Evolutionary conservation across 2,888 invertebrate species (phyloP).

Genomic region (Isoperla grammatica): DNA sequence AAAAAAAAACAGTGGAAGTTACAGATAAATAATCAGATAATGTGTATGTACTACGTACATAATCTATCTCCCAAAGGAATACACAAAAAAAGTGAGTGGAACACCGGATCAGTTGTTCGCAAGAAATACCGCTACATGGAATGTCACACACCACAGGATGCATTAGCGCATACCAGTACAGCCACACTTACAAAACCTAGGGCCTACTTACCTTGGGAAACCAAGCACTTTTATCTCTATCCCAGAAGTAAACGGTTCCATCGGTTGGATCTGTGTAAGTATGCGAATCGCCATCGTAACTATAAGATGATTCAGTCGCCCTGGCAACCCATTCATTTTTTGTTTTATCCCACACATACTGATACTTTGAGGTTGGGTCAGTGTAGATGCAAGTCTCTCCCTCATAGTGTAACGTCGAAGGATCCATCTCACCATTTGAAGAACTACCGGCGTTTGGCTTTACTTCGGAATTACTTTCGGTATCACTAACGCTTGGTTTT

Average conservation of each 20-base stretch:
- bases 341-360: constrained; percentile 58
- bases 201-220: constrained; percentile 71
- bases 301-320: constrained; percentile 47
- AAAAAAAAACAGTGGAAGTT: no score
- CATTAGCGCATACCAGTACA: no score
- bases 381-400: constrained; percentile 67
- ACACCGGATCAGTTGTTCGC: no score
- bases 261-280: constrained; percentile 75
- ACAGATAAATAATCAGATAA: no score
- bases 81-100: no score
- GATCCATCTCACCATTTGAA: constrained; percentile 11
- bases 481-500: neutral
- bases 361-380: constrained; percentile 61
- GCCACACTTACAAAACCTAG: no score
- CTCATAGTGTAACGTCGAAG: constrained; percentile 58
- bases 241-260: constrained; percentile 89
- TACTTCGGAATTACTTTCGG: neutral
- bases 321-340: constrained; percentile 39
- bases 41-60: no score
- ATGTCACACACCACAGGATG: no score
- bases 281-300: constrained; percentile 70
- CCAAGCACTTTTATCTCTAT: constrained; percentile 86
- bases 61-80: no score
- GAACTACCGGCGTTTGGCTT: neutral
- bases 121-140: no score